Percentiles rank a stretch among this genome's conserved stretches.
phyloP scores from a whole-genome alignment of 2,113 vertebrate species.

The Python bivittatus region DNA sequence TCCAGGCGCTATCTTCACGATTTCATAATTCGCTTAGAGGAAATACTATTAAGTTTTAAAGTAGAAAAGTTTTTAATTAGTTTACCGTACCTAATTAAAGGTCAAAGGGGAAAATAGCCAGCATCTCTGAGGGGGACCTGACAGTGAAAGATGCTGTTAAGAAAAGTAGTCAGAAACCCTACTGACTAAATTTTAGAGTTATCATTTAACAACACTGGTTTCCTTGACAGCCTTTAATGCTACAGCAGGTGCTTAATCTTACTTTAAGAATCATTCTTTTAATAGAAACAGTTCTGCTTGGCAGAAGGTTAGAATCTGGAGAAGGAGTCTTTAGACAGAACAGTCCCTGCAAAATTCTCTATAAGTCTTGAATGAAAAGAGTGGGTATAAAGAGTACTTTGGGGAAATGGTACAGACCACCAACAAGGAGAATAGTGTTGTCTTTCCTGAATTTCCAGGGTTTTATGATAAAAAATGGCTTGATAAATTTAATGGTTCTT shows the following conservation, averaged over 20 bases:
- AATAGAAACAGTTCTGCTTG: conserved; percentile 10
- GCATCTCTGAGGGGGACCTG: background rate
- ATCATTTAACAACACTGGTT: background rate
- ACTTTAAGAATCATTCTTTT: background rate
- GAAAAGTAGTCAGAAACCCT: background rate
- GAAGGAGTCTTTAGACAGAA: background rate
- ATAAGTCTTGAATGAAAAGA: background rate
- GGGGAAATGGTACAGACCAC: background rate
- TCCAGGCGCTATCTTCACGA: background rate
- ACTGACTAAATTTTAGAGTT: background rate
- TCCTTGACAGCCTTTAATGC: background rate
- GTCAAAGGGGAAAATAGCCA: background rate
- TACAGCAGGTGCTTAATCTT: background rate
- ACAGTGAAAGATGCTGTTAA: background rate
- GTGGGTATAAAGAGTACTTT: background rate
- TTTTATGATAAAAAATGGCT: background rate
- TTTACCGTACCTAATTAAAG: background rate
- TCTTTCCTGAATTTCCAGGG: background rate
- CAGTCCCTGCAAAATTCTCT: background rate
- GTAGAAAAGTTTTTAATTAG: background rate
- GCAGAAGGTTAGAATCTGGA: background rate
- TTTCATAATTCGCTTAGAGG: background rate
- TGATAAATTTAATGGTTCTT: background rate
- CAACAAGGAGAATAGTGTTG: background rate
- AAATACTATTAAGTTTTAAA: background rate